These are phyloP conservation scores for Solea solea DNA, from an alignment of 2,113 vertebrate genomes.

Conservation along the genomic window DNA sequence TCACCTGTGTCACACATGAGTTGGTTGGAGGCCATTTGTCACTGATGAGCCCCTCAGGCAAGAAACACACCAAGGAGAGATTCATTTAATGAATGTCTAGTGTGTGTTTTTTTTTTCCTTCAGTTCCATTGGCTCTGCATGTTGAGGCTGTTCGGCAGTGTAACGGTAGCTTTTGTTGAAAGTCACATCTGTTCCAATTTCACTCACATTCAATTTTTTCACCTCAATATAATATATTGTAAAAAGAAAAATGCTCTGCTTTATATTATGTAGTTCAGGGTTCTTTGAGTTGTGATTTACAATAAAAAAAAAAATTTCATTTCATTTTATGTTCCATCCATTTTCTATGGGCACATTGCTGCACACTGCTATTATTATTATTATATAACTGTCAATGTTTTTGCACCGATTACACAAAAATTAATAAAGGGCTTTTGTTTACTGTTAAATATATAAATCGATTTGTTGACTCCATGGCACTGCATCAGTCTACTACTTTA, in stretches of 20 bases:
- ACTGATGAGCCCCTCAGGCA: conserved; percentile 56
- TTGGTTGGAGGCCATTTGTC: conserved; percentile 51
- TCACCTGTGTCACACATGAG: conserved; percentile 51
- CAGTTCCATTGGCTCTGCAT: neutral
- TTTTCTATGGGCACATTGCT: neutral
- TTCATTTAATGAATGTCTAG: conserved; percentile 47
- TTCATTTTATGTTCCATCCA: neutral
- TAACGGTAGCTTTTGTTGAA: conserved; percentile 10
- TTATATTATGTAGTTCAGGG: conserved; percentile 21
- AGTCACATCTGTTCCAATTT: conserved; percentile 32
- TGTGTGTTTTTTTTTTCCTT: neutral
- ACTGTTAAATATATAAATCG: neutral
- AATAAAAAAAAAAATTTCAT: conserved; percentile 1
- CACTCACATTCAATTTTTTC: conserved; percentile 12
- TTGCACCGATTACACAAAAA: neutral
- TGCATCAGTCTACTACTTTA: conserved; percentile 14
- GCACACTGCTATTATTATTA: neutral
- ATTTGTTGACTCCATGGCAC: neutral
- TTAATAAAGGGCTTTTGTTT: neutral
- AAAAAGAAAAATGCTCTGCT: neutral
- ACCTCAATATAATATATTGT: neutral
- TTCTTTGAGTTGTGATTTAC: neutral
- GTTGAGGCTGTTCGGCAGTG: conserved; percentile 14
- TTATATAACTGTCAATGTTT: neutral
- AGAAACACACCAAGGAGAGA: conserved; percentile 26